Conservation (phyloP, 1,140 invertebrate genomes). For the Spodoptera frugiperda region DNA sequence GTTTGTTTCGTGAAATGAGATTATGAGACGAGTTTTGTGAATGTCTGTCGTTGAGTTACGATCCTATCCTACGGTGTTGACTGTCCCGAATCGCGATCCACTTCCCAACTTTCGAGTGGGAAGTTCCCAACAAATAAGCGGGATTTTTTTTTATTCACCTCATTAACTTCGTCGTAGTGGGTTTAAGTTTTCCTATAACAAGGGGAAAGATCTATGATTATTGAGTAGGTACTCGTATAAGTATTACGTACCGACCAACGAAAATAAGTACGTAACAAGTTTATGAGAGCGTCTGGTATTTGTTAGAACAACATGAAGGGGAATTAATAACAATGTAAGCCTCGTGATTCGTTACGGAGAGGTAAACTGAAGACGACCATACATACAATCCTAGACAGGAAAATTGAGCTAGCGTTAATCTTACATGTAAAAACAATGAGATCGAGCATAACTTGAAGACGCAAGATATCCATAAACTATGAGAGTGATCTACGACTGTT, state of each 20-base stretch:
- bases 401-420: constrained; percentile 14
- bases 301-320: constrained; percentile 11
- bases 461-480: constrained; percentile 5
- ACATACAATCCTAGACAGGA: constrained; percentile 37
- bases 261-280: constrained; percentile 31
- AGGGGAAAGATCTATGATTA: constrained; percentile 10
- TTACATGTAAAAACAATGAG: constrained; percentile 23
- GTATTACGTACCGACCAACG: not conserved
- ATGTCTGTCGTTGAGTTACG: constrained; percentile 31
- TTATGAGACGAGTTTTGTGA: constrained; percentile 20
- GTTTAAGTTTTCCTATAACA: constrained; percentile 38
- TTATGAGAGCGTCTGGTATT: constrained; percentile 23
- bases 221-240: constrained; percentile 11
- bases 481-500: constrained; percentile 20
- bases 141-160: constrained; percentile 36
- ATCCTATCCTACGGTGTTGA: constrained; percentile 36
- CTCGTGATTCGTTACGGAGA: constrained; percentile 24
- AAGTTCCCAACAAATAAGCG: constrained; percentile 39
- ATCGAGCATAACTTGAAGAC: constrained; percentile 14
- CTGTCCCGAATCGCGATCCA: constrained; percentile 24
- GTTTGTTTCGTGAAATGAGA: constrained; percentile 31
- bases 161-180: constrained; percentile 35
- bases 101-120: constrained; percentile 35
- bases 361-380: constrained; percentile 19
- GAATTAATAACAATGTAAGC: constrained; percentile 33